Percentiles rank a stretch among this genome's conserved stretches.
These are phyloP conservation scores for Lates calcarifer DNA, from an alignment of 2,113 vertebrate species.

Conservation along the genomic window DNA sequence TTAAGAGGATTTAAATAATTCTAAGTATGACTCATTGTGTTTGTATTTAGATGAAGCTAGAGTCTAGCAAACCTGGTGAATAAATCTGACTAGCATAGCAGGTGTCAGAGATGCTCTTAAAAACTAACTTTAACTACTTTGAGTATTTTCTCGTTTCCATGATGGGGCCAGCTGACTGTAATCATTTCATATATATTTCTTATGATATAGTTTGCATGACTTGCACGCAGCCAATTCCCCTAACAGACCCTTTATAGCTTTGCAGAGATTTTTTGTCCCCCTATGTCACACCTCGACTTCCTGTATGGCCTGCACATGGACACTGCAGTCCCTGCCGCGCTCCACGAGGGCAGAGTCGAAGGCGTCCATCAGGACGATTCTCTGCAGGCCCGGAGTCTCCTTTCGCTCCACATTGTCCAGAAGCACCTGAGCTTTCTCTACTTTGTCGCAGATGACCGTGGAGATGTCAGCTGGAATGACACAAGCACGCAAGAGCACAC, in stretches of 20 bases:
- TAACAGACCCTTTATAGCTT: neutral
- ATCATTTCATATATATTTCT: neutral
- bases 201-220: neutral
- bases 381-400: slow-evolving; percentile 88
- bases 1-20: no score
- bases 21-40: no score
- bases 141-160: no score
- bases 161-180: no score
- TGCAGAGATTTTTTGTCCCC: neutral
- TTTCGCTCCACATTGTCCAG: slow-evolving; percentile 91
- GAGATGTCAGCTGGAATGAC: slow-evolving; percentile 91
- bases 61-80: no score
- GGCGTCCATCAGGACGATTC: slow-evolving; percentile 93
- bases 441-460: slow-evolving; percentile 95
- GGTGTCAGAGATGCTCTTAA: no score
- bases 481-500: slow-evolving; percentile 53
- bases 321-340: slow-evolving; percentile 85
- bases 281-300: slow-evolving; percentile 88
- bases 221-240: neutral
- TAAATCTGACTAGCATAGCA: no score
- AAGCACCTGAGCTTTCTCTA: slow-evolving; percentile 91
- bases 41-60: no score
- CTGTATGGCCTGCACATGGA: slow-evolving; percentile 89
- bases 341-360: slow-evolving; percentile 87
- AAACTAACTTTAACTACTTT: no score